Evolutionary conservation across 2,797 vertebrate genomes (phyloP).

Genomic region (Microctenopoma steveboyesi): DNA sequence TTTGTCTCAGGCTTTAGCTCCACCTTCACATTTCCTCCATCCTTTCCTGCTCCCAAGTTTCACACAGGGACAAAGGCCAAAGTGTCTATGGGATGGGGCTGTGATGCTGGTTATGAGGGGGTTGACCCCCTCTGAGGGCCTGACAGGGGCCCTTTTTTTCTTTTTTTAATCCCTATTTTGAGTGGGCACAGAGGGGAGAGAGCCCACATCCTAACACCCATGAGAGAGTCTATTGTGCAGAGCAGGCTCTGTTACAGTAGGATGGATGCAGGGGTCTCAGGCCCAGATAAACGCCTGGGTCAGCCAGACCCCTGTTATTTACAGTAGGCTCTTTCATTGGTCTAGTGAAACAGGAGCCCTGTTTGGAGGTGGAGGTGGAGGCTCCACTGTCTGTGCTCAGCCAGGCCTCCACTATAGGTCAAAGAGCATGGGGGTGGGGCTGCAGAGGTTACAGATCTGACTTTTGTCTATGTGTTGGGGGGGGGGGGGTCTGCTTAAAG

Average conservation of each 20-base stretch:
- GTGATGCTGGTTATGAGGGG: conserved; percentile 67
- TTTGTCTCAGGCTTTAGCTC: conserved; percentile 68
- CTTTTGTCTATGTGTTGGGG: conserved; percentile 68
- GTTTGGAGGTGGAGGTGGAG: conserved; percentile 53
- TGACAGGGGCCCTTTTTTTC: conserved; percentile 72
- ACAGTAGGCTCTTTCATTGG: conserved; percentile 90
- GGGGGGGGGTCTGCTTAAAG: conserved; percentile 63
- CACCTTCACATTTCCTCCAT: conserved; percentile 69
- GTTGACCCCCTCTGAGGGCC: conserved; percentile 76
- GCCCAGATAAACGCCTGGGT: conserved; percentile 80
- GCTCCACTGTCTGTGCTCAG: conserved; percentile 90
- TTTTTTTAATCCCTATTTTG: conserved; percentile 74
- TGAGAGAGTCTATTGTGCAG: conserved; percentile 83
- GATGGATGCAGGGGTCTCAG: conserved; percentile 80
- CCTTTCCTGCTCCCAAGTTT: conserved; percentile 67
- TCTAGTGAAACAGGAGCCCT: conserved; percentile 85
- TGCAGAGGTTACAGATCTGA: conserved; percentile 78
- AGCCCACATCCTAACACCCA: conserved; percentile 74
- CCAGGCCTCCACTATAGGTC: conserved; percentile 87
- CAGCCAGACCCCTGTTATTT: conserved; percentile 87
- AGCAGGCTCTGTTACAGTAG: conserved; percentile 85
- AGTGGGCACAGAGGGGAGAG: conserved; percentile 66
- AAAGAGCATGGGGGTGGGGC: conserved; percentile 81
- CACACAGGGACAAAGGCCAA: conserved; percentile 82
- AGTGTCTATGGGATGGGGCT: conserved; percentile 79